Conservation (phyloP, 1,140 invertebrate species). For the Vanessa atalanta region DNA sequence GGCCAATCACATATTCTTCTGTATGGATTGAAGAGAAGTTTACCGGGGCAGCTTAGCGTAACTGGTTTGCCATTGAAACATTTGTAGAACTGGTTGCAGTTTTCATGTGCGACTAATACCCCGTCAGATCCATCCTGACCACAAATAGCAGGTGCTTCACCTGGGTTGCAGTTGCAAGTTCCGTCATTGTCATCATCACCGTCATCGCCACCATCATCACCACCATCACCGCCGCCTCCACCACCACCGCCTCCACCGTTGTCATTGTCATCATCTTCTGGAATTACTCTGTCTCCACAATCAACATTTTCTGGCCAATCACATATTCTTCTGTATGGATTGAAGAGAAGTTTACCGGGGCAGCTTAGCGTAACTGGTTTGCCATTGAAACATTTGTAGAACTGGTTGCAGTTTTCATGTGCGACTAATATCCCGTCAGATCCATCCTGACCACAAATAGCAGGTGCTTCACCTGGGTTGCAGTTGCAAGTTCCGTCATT, state of each 20-base stretch:
- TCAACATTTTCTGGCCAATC: conserved; percentile 82
- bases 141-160: conserved; percentile 41
- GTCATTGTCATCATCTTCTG: neutral
- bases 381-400: conserved; percentile 50
- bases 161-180: conserved; percentile 38
- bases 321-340: conserved; percentile 81
- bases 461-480: conserved; percentile 37
- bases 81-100: conserved; percentile 57
- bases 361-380: conserved; percentile 60
- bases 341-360: conserved; percentile 76
- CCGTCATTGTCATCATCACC: conserved; percentile 7
- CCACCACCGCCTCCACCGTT: conserved; percentile 19
- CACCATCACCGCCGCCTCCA: conserved; percentile 8
- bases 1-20: conserved; percentile 83
- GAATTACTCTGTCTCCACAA: conserved; percentile 41
- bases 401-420: conserved; percentile 56
- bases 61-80: conserved; percentile 45
- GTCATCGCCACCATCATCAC: conserved; percentile 17
- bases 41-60: conserved; percentile 60
- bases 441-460: conserved; percentile 39
- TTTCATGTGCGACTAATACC: conserved; percentile 47
- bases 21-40: conserved; percentile 82
- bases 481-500: conserved; percentile 34
- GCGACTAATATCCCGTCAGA: conserved; percentile 48
- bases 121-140: conserved; percentile 43